Conservation (phyloP, 2,113 vertebrate genomes). For the Columbina picui region DNA sequence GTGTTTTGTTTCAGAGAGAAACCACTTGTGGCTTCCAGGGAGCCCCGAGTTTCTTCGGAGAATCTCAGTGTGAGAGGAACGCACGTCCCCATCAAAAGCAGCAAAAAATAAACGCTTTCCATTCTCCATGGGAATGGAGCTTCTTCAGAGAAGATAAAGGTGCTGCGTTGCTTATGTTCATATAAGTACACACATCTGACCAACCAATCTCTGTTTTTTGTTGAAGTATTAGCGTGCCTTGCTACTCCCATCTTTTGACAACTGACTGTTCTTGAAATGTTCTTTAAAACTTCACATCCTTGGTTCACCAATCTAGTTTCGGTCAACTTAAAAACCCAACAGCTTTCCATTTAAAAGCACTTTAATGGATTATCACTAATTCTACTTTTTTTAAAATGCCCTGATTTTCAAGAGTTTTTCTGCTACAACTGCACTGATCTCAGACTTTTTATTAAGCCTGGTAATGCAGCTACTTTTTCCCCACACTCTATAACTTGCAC, state of each 20-base stretch:
- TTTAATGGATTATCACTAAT: not conserved
- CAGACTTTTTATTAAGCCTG: not conserved
- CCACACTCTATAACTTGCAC: not conserved
- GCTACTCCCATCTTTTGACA: not conserved
- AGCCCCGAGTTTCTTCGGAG: constrained; percentile 46
- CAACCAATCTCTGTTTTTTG: constrained; percentile 72
- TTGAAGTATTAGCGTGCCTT: constrained; percentile 30
- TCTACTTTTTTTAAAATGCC: not conserved
- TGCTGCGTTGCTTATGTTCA: constrained; percentile 57
- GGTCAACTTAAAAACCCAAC: not conserved
- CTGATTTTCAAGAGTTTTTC: not conserved
- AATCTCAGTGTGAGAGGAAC: constrained; percentile 73
- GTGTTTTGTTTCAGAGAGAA: constrained; percentile 75
- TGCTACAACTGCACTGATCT: not conserved
- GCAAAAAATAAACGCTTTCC: constrained; percentile 71
- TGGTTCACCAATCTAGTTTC: not conserved
- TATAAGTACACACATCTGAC: constrained; percentile 54
- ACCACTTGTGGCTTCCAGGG: constrained; percentile 16
- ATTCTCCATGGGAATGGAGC: not conserved
- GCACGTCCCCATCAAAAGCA: constrained; percentile 67
- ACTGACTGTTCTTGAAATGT: not conserved
- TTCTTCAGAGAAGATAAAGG: constrained; percentile 54
- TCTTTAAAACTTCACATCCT: not conserved
- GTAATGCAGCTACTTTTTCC: not conserved
- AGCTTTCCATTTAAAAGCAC: constrained; percentile 36